A percentile compares a stretch with the other conserved stretches of the same genome.
These are phyloP conservation scores for Microchrysa polita DNA, from an alignment of 2,888 invertebrate species.

Conservation along the genomic window DNA sequence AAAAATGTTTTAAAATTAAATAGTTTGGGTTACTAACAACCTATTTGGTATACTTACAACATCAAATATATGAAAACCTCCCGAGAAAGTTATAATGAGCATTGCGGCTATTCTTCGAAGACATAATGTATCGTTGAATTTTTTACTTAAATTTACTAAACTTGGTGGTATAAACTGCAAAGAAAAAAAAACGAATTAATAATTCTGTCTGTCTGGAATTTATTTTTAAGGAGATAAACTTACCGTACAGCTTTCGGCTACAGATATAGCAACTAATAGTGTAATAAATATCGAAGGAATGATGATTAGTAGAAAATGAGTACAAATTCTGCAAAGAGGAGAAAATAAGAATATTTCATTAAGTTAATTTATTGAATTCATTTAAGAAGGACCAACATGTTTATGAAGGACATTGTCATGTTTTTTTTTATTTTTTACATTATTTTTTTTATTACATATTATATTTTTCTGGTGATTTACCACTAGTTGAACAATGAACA, in stretches of 20 bases:
- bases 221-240: constrained; percentile 12
- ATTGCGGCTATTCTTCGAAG: constrained; percentile 69
- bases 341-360: constrained; percentile 24
- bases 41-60: constrained; percentile 65
- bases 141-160: constrained; percentile 67
- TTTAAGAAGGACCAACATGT: too few species aligned
- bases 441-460: too few species aligned
- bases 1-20: too few species aligned
- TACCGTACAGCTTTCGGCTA: constrained; percentile 60
- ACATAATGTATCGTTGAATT: constrained; percentile 69
- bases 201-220: background rate
- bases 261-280: constrained; percentile 62
- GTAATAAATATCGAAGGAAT: constrained; percentile 60
- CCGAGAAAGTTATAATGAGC: constrained; percentile 68
- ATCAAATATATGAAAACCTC: constrained; percentile 70
- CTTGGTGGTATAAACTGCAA: constrained; percentile 63
- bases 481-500: too few species aligned
- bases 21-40: background rate
- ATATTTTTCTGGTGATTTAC: too few species aligned
- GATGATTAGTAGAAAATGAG: constrained; percentile 60
- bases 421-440: too few species aligned
- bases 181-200: background rate
- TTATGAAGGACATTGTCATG: too few species aligned
- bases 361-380: too few species aligned
- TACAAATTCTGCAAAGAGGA: constrained; percentile 54